Conservation (phyloP, 2,888 invertebrate genomes). For the Gymnocheta viridis region DNA sequence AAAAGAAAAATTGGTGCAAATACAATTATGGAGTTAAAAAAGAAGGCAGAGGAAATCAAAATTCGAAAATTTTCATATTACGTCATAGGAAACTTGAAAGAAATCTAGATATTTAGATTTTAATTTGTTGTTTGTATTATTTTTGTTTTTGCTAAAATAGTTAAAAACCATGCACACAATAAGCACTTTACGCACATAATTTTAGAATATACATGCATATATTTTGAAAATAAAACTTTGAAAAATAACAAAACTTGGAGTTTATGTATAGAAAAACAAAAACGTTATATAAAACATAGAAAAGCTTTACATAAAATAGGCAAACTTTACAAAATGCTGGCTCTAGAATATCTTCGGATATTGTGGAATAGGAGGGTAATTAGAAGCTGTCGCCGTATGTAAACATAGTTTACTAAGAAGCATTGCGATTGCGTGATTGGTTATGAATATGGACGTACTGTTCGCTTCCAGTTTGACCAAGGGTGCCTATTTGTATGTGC, state of each 20-base stretch:
- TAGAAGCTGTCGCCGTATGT: too few species aligned
- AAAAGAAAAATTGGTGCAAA: conserved; percentile 64
- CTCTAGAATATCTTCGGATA: too few species aligned
- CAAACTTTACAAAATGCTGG: too few species aligned
- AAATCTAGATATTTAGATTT: conserved; percentile 43
- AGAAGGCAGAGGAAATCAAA: conserved; percentile 55
- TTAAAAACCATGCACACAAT: conserved; percentile 56
- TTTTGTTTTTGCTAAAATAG: conserved; percentile 56
- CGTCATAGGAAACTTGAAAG: conserved; percentile 25
- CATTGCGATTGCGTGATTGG: too few species aligned
- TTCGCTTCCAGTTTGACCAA: too few species aligned
- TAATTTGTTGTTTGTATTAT: conserved; percentile 60
- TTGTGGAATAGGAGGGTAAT: too few species aligned
- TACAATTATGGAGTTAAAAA: conserved; percentile 45
- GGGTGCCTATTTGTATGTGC: too few species aligned
- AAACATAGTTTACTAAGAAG: too few species aligned
- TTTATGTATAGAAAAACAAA: background rate
- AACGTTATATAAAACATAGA: background rate
- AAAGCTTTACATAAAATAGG: too few species aligned
- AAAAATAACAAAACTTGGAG: conserved; percentile 18
- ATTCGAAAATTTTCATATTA: conserved; percentile 57
- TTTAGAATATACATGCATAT: conserved; percentile 67
- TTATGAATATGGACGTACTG: too few species aligned
- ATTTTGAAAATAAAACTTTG: conserved; percentile 64
- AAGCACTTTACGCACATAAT: conserved; percentile 67